Evolutionary conservation across 2,113 vertebrate genomes (phyloP).

Genomic region (Carettochelys insculpta): DNA sequence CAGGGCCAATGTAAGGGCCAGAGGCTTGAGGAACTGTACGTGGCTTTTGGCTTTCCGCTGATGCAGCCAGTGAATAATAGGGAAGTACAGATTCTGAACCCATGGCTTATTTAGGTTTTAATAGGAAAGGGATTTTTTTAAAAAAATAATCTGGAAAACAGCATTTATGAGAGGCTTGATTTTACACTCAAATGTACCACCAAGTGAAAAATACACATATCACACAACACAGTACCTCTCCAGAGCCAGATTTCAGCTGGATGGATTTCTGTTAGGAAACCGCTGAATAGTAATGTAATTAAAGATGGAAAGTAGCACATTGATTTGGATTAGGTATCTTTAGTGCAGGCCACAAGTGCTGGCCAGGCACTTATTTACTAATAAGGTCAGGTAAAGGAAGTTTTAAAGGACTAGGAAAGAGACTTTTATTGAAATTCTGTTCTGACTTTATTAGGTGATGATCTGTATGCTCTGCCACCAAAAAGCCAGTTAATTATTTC

Average conservation of each 20-base stretch:
- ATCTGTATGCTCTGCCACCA: conserved; percentile 22
- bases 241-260: conserved; percentile 1
- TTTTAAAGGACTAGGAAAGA: conserved; percentile 41
- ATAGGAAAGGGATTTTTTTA: neutral
- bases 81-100: neutral
- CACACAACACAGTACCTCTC: neutral
- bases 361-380: conserved; percentile 16
- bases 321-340: conserved; percentile 11
- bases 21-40: neutral
- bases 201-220: conserved; percentile 9
- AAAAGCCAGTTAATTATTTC: conserved; percentile 52
- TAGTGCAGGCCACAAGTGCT: neutral
- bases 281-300: neutral
- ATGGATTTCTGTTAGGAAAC: neutral
- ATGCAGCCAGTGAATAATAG: neutral
- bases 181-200: neutral
- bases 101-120: neutral
- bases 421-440: conserved; percentile 45
- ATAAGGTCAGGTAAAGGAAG: neutral
- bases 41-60: fast-evolving
- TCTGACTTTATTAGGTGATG: conserved; percentile 42
- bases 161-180: neutral
- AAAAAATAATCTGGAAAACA: neutral
- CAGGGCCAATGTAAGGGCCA: neutral
- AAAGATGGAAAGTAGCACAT: neutral